phyloP scores from a whole-genome alignment of 2,797 vertebrate genomes.

The Siniperca undulata region DNA sequence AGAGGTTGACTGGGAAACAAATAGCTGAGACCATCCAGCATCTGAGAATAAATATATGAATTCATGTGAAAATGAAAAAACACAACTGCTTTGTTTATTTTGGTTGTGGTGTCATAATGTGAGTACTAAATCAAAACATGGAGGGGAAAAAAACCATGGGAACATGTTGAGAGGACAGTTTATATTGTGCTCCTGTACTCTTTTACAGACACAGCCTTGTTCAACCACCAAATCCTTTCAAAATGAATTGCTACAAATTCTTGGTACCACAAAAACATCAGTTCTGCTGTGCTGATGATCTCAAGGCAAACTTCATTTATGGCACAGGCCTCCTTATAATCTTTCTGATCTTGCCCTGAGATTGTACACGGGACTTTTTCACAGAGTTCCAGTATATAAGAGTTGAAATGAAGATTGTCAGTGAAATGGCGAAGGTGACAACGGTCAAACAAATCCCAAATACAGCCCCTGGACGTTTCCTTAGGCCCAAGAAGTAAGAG shows the following conservation, averaged over 20 bases:
- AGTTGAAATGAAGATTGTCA: constrained; percentile 92
- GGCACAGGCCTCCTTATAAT: constrained; percentile 87
- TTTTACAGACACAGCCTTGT: constrained; percentile 91
- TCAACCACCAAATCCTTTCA: constrained; percentile 59
- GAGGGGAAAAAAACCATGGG: background rate
- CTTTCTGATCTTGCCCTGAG: constrained; percentile 94
- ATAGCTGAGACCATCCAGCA: constrained; percentile 67
- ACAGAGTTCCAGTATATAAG: constrained; percentile 92
- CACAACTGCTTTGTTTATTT: background rate
- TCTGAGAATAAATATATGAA: constrained; percentile 31
- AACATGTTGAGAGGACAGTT: constrained; percentile 12
- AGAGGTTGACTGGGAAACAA: constrained; percentile 77
- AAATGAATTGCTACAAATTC: constrained; percentile 52
- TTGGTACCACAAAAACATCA: constrained; percentile 45
- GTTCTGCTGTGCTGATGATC: constrained; percentile 64
- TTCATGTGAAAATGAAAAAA: background rate
- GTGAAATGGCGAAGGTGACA: constrained; percentile 87
- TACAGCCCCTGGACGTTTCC: constrained; percentile 90
- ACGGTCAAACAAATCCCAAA: constrained; percentile 91
- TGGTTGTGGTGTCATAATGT: background rate
- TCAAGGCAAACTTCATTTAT: constrained; percentile 77
- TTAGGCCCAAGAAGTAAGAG: constrained; percentile 93
- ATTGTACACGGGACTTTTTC: constrained; percentile 91
- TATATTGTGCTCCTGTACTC: constrained; percentile 89
- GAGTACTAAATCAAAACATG: background rate